A percentile compares a stretch with the other conserved stretches of the same genome.
phyloP scores from a whole-genome alignment of 2,888 invertebrate genomes.

The Drosophila robusta region DNA sequence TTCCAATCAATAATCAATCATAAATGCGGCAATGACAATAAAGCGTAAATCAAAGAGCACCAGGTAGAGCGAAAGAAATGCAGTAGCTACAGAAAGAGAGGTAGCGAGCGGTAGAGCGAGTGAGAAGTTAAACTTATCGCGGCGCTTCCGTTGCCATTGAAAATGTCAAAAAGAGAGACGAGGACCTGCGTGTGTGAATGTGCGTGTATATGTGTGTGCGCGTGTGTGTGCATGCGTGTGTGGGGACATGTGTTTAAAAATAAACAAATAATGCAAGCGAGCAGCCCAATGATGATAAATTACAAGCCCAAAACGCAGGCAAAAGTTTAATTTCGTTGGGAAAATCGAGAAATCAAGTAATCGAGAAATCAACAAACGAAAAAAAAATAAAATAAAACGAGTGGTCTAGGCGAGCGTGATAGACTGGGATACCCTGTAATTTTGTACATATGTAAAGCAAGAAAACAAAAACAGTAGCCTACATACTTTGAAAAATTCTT shows the following conservation, averaged over 20 bases:
- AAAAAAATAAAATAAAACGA: slow-evolving; percentile 15
- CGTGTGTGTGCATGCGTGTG: slow-evolving; percentile 1
- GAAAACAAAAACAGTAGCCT: no score
- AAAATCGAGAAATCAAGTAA: slow-evolving; percentile 38
- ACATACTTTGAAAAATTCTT: no score
- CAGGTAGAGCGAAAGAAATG: slow-evolving; percentile 32
- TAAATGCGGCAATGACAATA: slow-evolving; percentile 79
- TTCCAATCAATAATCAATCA: slow-evolving; percentile 79
- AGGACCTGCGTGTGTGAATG: slow-evolving; percentile 32
- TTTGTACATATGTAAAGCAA: no score
- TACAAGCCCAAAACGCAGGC: slow-evolving; percentile 40
- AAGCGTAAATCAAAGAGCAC: slow-evolving; percentile 73
- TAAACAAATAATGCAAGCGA: slow-evolving; percentile 67
- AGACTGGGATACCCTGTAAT: neutral
- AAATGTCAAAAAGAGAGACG: slow-evolving; percentile 39
- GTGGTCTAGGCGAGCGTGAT: neutral
- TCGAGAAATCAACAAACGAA: slow-evolving; percentile 31
- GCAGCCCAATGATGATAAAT: slow-evolving; percentile 48
- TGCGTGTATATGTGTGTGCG: neutral
- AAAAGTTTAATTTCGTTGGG: slow-evolving; percentile 40
- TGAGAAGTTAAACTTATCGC: slow-evolving; percentile 46
- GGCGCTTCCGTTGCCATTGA: slow-evolving; percentile 71
- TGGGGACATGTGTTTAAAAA: slow-evolving; percentile 70
- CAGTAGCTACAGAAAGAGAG: slow-evolving; percentile 4
- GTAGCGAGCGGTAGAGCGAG: slow-evolving; percentile 1